Base-by-base conservation (phyloP, 2,113 vertebrate genomes). In the Caranx ignobilis region DNA sequence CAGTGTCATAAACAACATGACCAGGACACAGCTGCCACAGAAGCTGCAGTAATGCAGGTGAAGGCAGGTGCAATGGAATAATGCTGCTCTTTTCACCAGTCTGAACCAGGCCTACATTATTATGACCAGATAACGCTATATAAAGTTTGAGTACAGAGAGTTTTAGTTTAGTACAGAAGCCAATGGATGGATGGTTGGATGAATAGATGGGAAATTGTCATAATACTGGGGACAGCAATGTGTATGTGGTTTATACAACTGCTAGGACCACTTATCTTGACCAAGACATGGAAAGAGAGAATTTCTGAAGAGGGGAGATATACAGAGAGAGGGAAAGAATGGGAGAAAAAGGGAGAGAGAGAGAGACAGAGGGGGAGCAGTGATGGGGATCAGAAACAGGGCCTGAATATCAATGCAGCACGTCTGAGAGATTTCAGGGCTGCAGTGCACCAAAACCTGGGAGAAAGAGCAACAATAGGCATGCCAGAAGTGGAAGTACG, bases 401-500 rank as follows among this genome's bases (percentile, higher is more conserved):
- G 91, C 94, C 95, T 94, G 97, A 97, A 97, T 97, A 97, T 96
- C 96, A 98, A 97, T 97, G 96, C 95, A 96, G 95, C 94, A 92
- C 87, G 95, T 96, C 95, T 94, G 85, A 95, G 95, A 86, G 65
- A 87, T 83, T 93, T 94, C 94, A 96, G 95, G 94, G 94, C 96
- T 97, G 96, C 94, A 97, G 96, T 97, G 97, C 97, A 98, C 96
- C 97, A 98, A 98, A 98, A 96, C 87, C 90, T 95, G 82, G 74
- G 64, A 91, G 87, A 88, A 83, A 80, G 82, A 80, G 84, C 84
- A 81, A 31, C 2, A 79, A 81, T 69, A 88, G 59, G 60, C 60
- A 74, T 26, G 60, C 45, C 67, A 47, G 35, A 61, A 39, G 34
- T 75, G 61, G 45, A 85, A 35, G 57, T 80, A 75, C 55, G 62